A percentile compares a stretch with the other conserved stretches of the same genome.
These are phyloP conservation scores for Lamellibrachia satsuma DNA, from an alignment of 2,888 invertebrate genomes.

Conservation along the genomic window DNA sequence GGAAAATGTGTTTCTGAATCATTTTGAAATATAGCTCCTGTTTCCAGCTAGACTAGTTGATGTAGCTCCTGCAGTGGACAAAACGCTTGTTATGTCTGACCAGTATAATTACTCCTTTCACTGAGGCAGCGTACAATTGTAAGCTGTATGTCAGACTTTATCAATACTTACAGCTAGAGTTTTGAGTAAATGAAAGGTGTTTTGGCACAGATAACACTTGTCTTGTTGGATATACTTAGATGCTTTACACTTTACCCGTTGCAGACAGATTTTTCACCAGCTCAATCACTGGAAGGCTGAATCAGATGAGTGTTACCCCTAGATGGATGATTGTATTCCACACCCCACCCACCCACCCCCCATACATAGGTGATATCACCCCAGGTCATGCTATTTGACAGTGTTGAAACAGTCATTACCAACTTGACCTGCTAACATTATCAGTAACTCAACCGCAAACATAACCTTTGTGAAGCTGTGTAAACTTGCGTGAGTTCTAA, in stretches of 20 bases:
- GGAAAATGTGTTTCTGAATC: neutral
- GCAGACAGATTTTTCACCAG: neutral
- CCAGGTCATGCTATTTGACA: neutral
- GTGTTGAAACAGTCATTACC: neutral
- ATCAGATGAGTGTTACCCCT: neutral
- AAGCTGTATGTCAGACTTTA: neutral
- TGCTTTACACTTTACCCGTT: neutral
- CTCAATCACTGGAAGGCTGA: neutral
- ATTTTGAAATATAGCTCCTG: neutral
- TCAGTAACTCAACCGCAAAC: neutral
- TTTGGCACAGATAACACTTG: neutral
- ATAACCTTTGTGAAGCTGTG: neutral
- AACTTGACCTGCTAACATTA: neutral
- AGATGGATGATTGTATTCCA: neutral
- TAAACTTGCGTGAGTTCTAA: neutral
- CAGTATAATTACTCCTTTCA: neutral
- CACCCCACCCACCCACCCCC: neutral
- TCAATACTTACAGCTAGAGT: neutral
- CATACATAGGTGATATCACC: neutral
- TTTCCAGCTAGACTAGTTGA: neutral
- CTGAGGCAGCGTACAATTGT: too few relatives aligned
- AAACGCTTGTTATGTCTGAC: neutral
- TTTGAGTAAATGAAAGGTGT: neutral
- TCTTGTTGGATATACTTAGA: neutral
- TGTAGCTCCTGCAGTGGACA: neutral